These are phyloP conservation scores for Paralinhomoeus sp. DNA, from an alignment of 2,888 invertebrate species.

Conservation along the genomic window DNA sequence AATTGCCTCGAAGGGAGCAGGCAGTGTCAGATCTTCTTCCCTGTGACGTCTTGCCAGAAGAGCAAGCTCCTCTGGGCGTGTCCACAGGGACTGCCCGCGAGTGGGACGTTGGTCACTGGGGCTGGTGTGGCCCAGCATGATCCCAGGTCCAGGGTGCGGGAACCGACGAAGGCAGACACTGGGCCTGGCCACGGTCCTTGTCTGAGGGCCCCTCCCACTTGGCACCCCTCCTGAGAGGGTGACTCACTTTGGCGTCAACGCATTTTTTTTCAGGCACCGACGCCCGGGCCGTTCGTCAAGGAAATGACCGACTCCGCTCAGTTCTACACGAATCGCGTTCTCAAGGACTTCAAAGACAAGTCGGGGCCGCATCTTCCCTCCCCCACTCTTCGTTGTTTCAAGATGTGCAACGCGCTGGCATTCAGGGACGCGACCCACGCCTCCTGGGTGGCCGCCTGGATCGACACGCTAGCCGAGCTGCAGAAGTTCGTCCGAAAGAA, in stretches of 20 bases:
- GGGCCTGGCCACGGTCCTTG: no score
- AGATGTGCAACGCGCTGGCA: neutral
- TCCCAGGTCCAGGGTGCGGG: no score
- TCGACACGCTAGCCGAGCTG: constrained; percentile 56
- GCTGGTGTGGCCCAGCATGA: no score
- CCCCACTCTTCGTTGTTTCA: neutral
- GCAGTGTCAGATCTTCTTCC: no score
- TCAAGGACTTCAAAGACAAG: constrained; percentile 94
- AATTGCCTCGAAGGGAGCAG: no score
- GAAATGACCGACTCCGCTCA: constrained; percentile 95
- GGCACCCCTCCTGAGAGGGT: no score
- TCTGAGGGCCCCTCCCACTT: no score
- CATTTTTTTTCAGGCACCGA: constrained; percentile 40
- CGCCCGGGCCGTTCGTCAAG: constrained; percentile 83
- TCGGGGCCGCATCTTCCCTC: constrained; percentile 20
- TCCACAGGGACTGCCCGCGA: no score
- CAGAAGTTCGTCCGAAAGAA: constrained; percentile 74
- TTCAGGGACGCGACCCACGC: constrained; percentile 55
- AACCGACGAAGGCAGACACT: no score
- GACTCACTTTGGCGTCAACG: neutral
- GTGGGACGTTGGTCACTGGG: no score
- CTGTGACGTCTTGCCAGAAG: no score
- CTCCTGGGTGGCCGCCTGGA: constrained; percentile 85
- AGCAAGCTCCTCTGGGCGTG: no score
- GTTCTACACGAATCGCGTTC: constrained; percentile 88